phyloP scores from a whole-genome alignment of 2,888 invertebrate species.

The Ochropleura leucogaster region DNA sequence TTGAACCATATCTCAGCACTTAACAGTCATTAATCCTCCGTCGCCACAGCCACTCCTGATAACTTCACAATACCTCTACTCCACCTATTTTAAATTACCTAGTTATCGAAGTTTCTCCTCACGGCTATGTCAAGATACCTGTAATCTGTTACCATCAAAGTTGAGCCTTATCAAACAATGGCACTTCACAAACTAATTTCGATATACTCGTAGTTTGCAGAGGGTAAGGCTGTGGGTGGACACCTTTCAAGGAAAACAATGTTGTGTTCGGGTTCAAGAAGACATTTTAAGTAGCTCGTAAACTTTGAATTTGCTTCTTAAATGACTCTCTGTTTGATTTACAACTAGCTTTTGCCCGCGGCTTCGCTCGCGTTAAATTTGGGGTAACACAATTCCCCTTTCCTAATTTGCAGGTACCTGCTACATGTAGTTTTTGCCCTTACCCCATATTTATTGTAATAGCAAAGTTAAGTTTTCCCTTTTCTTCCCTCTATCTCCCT shows the following conservation, averaged over 20 bases:
- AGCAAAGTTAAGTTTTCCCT: no score
- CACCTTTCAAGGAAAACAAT: conserved; percentile 34
- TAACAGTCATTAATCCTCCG: no score
- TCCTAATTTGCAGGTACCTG: no score
- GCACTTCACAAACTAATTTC: conserved; percentile 70
- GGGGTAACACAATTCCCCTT: no score
- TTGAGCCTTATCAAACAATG: conserved; percentile 59
- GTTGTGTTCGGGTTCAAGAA: conserved; percentile 24
- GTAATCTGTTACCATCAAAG: conserved; percentile 48
- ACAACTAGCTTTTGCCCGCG: neutral
- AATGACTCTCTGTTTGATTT: neutral
- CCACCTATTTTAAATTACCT: conserved; percentile 29
- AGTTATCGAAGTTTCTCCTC: conserved; percentile 31
- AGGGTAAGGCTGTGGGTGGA: conserved; percentile 37
- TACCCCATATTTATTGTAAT: no score
- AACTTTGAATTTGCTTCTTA: neutral
- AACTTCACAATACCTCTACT: conserved; percentile 3
- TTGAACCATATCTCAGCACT: no score
- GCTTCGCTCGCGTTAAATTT: no score
- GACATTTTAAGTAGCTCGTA: conserved; percentile 16
- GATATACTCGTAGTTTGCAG: conserved; percentile 59
- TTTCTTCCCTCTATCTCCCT: no score
- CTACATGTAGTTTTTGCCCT: no score
- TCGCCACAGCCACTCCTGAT: neutral
- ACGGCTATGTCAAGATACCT: conserved; percentile 36